phyloP scores from a whole-genome alignment of 2,797 vertebrate species.

The Chelonia mydas region DNA sequence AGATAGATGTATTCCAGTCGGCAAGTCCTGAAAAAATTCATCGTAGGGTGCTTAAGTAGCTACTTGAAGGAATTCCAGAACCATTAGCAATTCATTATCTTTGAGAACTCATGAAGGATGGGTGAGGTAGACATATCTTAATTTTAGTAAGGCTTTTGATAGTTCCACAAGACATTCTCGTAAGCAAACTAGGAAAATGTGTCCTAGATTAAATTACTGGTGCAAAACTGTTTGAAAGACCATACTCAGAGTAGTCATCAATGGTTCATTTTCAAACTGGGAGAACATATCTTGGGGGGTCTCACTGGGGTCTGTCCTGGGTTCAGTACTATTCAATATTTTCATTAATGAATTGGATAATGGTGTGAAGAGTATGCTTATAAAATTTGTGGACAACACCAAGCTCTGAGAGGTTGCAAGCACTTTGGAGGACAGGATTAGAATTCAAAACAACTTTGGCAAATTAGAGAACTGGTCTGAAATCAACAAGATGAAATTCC shows the following conservation, averaged over 20 bases:
- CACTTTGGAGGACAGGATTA: not conserved
- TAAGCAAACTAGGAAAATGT: not conserved
- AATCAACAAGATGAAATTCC: not conserved
- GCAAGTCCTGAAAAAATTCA: not conserved
- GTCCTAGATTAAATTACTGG: not conserved
- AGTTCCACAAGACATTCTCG: not conserved
- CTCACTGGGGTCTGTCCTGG: not conserved
- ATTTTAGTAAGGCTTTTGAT: not conserved
- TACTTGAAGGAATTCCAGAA: not conserved
- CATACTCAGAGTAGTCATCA: not conserved
- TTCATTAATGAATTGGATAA: not conserved
- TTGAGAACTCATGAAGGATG: no score
- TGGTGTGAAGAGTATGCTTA: not conserved
- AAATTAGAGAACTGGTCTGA: not conserved
- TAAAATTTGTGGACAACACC: not conserved
- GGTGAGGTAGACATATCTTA: not conserved
- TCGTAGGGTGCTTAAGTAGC: not conserved
- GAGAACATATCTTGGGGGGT: not conserved
- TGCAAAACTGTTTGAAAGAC: not conserved
- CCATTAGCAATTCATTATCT: no score
- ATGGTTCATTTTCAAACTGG: not conserved
- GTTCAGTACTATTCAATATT: not conserved
- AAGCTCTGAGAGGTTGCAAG: not conserved
- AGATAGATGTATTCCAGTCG: not conserved
- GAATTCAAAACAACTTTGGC: not conserved